phyloP scores from a whole-genome alignment of 2,113 vertebrate species.

The Megaleporinus macrocephalus region DNA sequence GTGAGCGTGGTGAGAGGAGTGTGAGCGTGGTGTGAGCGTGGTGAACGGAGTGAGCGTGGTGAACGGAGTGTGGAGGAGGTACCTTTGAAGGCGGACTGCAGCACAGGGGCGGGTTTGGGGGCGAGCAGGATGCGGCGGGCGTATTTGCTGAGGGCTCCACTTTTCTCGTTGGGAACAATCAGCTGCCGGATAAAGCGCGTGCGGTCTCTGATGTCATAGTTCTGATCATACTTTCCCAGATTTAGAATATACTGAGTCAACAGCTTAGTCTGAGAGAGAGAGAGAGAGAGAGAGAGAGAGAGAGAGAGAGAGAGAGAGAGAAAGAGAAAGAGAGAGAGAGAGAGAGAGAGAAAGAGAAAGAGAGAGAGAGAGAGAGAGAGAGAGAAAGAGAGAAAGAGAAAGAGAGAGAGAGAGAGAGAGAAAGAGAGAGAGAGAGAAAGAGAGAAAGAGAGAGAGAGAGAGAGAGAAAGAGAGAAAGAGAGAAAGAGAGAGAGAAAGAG shows the following conservation, averaged over 20 bases:
- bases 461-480: too few species aligned
- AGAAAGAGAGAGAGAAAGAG: too few species aligned
- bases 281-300: constrained; percentile 61
- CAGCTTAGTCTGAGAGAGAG: constrained; percentile 91
- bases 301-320: constrained; percentile 53
- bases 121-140: constrained; percentile 95
- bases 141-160: constrained; percentile 93
- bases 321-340: too few species aligned
- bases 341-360: too few species aligned
- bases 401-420: too few species aligned
- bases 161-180: constrained; percentile 96
- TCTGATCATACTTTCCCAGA: constrained; percentile 97
- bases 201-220: constrained; percentile 98
- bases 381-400: too few species aligned
- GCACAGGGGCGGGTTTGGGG: constrained; percentile 92
- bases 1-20: too few species aligned
- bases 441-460: too few species aligned
- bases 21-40: too few species aligned
- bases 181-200: constrained; percentile 98
- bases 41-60: too few species aligned
- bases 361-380: too few species aligned
- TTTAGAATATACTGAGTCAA: constrained; percentile 99
- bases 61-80: constrained; percentile 51
- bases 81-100: constrained; percentile 98
- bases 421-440: too few species aligned